phyloP scores from a whole-genome alignment of 2,797 vertebrate genomes.

The Paedocypris micromegethes region DNA sequence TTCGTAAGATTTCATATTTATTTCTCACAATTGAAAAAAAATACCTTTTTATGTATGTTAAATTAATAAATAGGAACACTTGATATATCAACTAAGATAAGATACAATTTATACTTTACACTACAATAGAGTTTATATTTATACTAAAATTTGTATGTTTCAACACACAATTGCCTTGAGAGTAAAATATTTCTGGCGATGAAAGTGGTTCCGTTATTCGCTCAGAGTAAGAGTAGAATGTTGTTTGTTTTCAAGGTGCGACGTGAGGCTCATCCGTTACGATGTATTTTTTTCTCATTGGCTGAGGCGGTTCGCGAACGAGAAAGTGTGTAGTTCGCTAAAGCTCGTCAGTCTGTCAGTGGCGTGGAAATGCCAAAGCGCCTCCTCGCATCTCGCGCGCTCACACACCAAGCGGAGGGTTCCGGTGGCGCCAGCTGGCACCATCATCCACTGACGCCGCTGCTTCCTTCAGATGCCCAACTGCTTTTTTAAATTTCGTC shows the following conservation, averaged over 20 bases:
- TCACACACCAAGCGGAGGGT: constrained; percentile 48
- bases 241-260: constrained; percentile 34
- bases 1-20: too few relatives aligned
- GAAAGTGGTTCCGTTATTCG: constrained; percentile 33
- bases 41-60: too few relatives aligned
- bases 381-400: constrained; percentile 47
- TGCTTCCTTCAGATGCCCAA: constrained; percentile 33
- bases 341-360: constrained; percentile 41
- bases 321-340: constrained; percentile 45
- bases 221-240: constrained; percentile 40
- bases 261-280: constrained; percentile 53
- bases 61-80: too few relatives aligned
- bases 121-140: too few relatives aligned
- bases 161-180: background rate
- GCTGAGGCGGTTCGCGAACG: constrained; percentile 49
- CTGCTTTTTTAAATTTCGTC: constrained; percentile 28
- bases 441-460: constrained; percentile 43
- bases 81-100: too few relatives aligned
- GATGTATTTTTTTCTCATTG: constrained; percentile 45
- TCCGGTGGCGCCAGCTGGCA: constrained; percentile 46
- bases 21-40: too few relatives aligned
- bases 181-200: background rate
- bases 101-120: too few relatives aligned
- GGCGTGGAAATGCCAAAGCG: constrained; percentile 49
- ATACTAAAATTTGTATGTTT: too few relatives aligned